Base-by-base conservation (phyloP, 2,888 invertebrate species). In the Epirrita christyi region DNA sequence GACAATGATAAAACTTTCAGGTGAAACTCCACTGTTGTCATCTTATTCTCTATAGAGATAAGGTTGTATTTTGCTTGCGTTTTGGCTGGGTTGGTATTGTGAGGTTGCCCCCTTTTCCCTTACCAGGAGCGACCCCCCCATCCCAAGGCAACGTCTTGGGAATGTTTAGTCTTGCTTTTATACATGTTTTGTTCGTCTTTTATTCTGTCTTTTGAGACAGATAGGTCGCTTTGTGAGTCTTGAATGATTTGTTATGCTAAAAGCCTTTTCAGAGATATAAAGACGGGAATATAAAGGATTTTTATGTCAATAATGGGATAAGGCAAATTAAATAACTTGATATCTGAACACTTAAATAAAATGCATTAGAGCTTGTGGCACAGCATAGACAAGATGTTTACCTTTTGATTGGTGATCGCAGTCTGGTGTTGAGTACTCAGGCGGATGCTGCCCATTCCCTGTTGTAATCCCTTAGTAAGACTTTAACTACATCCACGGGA, bases 141-240 rank as follows among this genome's bases (percentile, higher is more conserved):
- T 4, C 79, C 73, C 68, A 59, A 73, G 77, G 76, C 86, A 80
- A 71, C 83, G 86, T 89, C 89, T 88, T 88, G 88, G 84, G 83
- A 86, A 85, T 83, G 86, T 83, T 86, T 83, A 85, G 88, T 85
- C 81, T 81, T 81, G 80, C 79, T 75, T 80, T 80, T 83, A 84
- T 83, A 88, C 80, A 80, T 74, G 80, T 86, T 88, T 88, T 88
- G 87, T 89, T 88, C 86, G 83, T 75, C 77, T 81, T 83, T 81
- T 85, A 54, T 86, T 85, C 81, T 79, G 75, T 84, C 80, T 85
- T 85, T 82, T 76, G 75, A 72, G 67, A 78, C 71, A 83, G 75
- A 74, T 77, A 75, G 68, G 68, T 71, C 64, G 66, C 56, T 67
- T 67, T 68, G 69, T 66, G 45, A 55, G 49, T 45, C 61, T 56